These are phyloP conservation scores for Linyphia triangularis DNA, from an alignment of 2,888 invertebrate species.

Conservation along the genomic window DNA sequence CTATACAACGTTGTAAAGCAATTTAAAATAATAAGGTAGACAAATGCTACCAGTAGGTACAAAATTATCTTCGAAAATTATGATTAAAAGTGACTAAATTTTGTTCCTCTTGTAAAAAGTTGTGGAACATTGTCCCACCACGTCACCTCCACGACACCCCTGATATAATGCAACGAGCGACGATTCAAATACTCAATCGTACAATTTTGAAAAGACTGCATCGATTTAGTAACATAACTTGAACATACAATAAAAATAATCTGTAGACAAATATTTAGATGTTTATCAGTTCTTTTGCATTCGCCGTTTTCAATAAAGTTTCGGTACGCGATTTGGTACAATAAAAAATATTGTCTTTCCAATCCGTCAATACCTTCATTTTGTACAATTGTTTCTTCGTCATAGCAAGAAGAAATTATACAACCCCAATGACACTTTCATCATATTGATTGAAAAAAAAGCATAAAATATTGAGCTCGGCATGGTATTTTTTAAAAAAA, in stretches of 20 bases:
- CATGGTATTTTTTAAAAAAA: slow-evolving; percentile 37
- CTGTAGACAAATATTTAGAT: not conserved
- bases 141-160: too few relatives aligned
- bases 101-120: too few relatives aligned
- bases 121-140: too few relatives aligned
- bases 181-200: too few relatives aligned
- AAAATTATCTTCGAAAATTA: too few relatives aligned
- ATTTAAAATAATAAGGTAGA: too few relatives aligned
- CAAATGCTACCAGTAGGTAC: too few relatives aligned
- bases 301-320: not conserved
- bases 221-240: not conserved
- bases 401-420: too few relatives aligned
- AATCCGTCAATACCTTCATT: not conserved
- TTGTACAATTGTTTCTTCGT: not conserved
- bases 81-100: too few relatives aligned
- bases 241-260: not conserved
- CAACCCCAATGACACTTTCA: too few relatives aligned
- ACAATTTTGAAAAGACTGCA: not conserved
- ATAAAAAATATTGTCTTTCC: slow-evolving; percentile 4
- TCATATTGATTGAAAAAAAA: not conserved
- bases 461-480: slow-evolving; percentile 45
- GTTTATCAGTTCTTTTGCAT: not conserved
- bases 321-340: not conserved
- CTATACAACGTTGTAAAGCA: too few relatives aligned
- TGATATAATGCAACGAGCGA: too few relatives aligned